Base-by-base conservation (phyloP, 2,113 vertebrate genomes). In the Chaetodon trifascialis region DNA sequence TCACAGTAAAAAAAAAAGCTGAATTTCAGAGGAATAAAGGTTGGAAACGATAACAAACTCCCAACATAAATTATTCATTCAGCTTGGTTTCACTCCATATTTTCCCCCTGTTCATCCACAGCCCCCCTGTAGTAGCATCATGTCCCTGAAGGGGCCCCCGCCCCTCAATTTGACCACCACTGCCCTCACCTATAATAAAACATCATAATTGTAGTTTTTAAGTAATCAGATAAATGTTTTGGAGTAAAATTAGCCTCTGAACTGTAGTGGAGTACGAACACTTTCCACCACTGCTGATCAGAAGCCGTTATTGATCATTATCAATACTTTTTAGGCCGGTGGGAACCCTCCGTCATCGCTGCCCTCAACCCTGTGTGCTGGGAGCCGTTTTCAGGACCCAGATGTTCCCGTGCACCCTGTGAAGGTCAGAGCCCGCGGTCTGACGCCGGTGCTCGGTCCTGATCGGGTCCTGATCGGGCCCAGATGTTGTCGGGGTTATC, bases 401-500 rank as follows among this genome's bases (percentile, higher is more conserved):
- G 92, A 91, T 93, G 93, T 91, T 88, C 47, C 72, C 55, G 55
- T 60, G 55, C 51, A 8, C 65, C 75, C 77, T 76, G 63, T 79
- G 85, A 91, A 93, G 91, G 93, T 93, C 92, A 91, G 59, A 79
- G 56, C 60, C 55, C 36, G 54, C 77, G 3, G 71, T 46, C 67
- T 80, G 14, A 82, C 58, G 76, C 60, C 51, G 2, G 56, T 49
- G 21, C 16, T 3, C 15, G 65, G 67, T 67, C 12, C 75, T 91
- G 94, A 95, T 87, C 46, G 73, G 56, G 81, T 86, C 82, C 93
- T 30, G 94, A 95, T 87, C 46, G 73, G 56, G 81, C 86, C 82
- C 93, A 95, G 94, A 94, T 94, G 95, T 94, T 94, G 67, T 25
- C 80, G 4, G 62, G 52, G 86, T 92, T 80, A 94, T 94, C 86